Evolutionary conservation across 2,888 invertebrate species (phyloP), one percentile per base, ranked within the genome.

Genomic region (Megaustenia siamemsis): DNA sequence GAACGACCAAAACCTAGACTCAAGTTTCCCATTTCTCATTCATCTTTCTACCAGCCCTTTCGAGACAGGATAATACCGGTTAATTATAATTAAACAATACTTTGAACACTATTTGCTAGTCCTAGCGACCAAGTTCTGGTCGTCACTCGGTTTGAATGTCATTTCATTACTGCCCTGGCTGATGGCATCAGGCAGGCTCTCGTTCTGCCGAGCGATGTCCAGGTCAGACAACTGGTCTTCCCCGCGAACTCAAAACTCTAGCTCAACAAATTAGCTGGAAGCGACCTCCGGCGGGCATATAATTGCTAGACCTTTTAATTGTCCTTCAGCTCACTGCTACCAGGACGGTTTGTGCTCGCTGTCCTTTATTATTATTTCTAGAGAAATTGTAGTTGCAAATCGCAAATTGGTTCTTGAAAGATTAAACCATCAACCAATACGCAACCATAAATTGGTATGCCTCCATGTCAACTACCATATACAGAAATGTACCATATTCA

Each of bases 11-110:
- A 28, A 73, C 32, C 49, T 18, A 32, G 73, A 18, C 28, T 32
- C 28, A 73, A 21, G 15, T 45, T 32, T 18, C 49, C 6, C 10
- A 15, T 73, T 49, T 49, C 32, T 73, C 49, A 32, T 49, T 49
- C 73, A 73, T 73, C 73, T 73, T 28, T 8, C 28, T 32, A 32
- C 45, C 28, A 73, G 21, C 18, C 32, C 32, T 43, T 28, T 32
- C 49, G 32, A 10, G 18, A 73, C 40, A 49, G 15, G 45, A 43
- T 28, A 73, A 45, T 21, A 73, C 49, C 32, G 32, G 73, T 32
- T 45, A 73, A 73, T 49, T 73, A 73, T 73, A 73, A 73, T 73
- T 73, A 73, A 73, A 73, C 49, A 73, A 49, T 73, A 73, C 28
- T 73, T 32, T 73, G 49, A 49, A 49, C 18, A 43, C 12, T 73